Base-by-base conservation (phyloP, 2,797 vertebrate genomes). In the Sciurus carolinensis region DNA sequence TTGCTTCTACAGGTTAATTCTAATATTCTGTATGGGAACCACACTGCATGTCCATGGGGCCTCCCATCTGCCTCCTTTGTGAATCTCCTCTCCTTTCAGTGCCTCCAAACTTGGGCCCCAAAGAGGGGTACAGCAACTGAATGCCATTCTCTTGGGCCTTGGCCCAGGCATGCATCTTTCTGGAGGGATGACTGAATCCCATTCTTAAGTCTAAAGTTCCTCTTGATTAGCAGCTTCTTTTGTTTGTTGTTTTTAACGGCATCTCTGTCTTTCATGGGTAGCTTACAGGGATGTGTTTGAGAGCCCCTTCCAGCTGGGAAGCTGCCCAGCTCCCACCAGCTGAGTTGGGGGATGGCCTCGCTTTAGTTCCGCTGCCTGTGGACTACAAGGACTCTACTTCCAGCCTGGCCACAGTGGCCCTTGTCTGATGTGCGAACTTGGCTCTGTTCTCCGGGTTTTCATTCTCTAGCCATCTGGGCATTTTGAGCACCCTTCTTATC, bases 381-480 rank as follows among this genome's bases (percentile, higher is more conserved):
- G 94, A 96, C 90, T 84, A 96, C 91, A 91, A 91, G 97, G 91
- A 93, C 91, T 91, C 76, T 69, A 93, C 96, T 97, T 97, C 97
- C 95, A 98, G 93, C 86, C 96, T 67, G 71, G 91, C 96, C 85
- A 97, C 96, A 97, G 96, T 95, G 87, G 95, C 87, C 93, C 97
- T 97, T 97, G 96, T 97, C 97, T 97, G 89, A 94, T 94, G 84
- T 95, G 96, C 77, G 92, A 52, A 97, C 95, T 98, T 97, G 97
- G 96, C 97, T 97, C 95, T 93, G 64, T 93, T 62, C 90, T 95
- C 91, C 0, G 93, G 84, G 97, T 95, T 97, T 98, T 97, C 97
- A 97, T 98, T 97, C 96, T 97, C 93, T 59, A 97, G 97, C 97
- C 97, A 97, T 97, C 97, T 98, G 97, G 97, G 96, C 96, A 96